Base-by-base conservation (phyloP, 2,888 invertebrate species). In the Prosopocoilus inquinatus region DNA sequence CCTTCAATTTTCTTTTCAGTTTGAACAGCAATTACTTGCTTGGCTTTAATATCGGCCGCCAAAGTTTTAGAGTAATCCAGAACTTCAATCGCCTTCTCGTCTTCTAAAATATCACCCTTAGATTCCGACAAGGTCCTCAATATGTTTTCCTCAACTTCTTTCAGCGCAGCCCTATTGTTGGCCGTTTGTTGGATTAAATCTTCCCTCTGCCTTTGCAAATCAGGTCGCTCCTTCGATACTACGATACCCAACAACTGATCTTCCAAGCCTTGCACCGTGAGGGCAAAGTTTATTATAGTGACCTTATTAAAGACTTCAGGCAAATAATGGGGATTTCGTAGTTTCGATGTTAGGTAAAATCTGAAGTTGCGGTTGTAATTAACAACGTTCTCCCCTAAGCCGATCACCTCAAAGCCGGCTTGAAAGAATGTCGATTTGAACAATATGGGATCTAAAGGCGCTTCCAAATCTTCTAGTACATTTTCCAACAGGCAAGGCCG, bases 91-190 rank as follows among this genome's bases (percentile, higher is more conserved):
- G 95, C 95, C 2, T 83, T 83, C 78, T 95, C 94, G 74, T 96
- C 93, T 78, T 95, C 95, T 58, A 96, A 80, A 70, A 96, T 94
- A 72, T 94, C 92, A 2, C 94, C 92, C 73, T 92, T 89, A 1
- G 87, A 82, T 69, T 89, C 85, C 41, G 91, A 88, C 50, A 96
- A 78, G 0, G 94, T 94, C 67, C 87, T 84, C 46, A 96, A 79
- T 66, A 96, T 95, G 76, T 89, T 90, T 71, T 94, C 91, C 78
- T 96, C 95, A 16, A 92, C 90, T 73, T 90, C 86, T 70, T 91
- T 89, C 36, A 96, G 76, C 2, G 90, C 88, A 53, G 88, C 84
- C 71, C 86, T 87, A 74, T 96, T 94, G 47, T 86, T 84, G 5
- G 92, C 92, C 64, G 88, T 83, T 75, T 91, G 87, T 2, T 90